A percentile compares a stretch with the other conserved stretches of the same genome.
Evolutionary conservation across 30 jellyfish, hydroid and myxozoan species (phyloP).

Genomic region (Hydractinia symbiolongicarpus): DNA sequence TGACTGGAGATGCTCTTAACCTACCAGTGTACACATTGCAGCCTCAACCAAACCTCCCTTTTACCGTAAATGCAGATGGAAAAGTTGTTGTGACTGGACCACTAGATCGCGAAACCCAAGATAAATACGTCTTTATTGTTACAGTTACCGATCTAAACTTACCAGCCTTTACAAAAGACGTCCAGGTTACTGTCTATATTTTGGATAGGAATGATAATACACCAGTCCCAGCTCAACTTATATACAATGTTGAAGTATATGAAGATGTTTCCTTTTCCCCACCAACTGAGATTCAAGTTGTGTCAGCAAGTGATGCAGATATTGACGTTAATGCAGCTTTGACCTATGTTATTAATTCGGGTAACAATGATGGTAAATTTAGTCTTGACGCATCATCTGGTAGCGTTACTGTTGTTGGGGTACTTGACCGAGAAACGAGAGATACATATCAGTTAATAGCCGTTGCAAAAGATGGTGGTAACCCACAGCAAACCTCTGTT

Average conservation of each 20-base stretch:
- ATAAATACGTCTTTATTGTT: conserved; percentile 41
- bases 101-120: conserved; percentile 66
- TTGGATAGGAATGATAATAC: conserved; percentile 78
- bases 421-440: conserved; percentile 82
- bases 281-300: conserved; percentile 23
- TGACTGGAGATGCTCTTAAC: conserved; percentile 40
- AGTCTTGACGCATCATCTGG: conserved; percentile 6
- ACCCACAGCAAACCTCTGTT: conserved; percentile 63
- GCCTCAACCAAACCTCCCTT: conserved; percentile 2
- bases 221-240: conserved; percentile 46
- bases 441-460: conserved; percentile 52
- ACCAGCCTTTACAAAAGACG: conserved; percentile 48
- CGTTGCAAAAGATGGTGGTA: conserved; percentile 75
- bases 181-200: conserved; percentile 47
- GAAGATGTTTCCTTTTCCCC: conserved; percentile 20
- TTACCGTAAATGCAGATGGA: conserved; percentile 29
- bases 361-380: conserved; percentile 21
- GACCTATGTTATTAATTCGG: conserved; percentile 3
- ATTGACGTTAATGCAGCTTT: conserved; percentile 25
- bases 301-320: conserved; percentile 42
- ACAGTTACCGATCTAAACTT: conserved; percentile 63
- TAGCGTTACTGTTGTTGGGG: conserved; percentile 15
- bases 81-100: conserved; percentile 40
- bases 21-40: conserved; percentile 43
- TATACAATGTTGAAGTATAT: conserved; percentile 12